Percentiles rank a stretch among this genome's conserved stretches.
Evolutionary conservation across 2,797 vertebrate species (phyloP).

Genomic region (Clarias platycephalus): DNA sequence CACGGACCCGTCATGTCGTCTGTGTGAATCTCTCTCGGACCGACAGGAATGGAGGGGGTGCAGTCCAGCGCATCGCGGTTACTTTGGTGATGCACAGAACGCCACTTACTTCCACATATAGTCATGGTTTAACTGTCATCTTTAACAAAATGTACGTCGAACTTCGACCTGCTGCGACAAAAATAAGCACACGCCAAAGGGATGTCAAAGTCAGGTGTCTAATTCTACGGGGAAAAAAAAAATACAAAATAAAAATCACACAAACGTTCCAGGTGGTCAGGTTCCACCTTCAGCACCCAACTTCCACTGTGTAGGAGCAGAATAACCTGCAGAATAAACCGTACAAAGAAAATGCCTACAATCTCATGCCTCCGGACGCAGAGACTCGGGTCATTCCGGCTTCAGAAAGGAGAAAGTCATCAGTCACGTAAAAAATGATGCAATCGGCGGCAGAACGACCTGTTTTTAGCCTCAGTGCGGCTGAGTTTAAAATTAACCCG

Average conservation of each 20-base stretch:
- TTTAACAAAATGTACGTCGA: not conserved
- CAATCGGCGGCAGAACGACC: slow-evolving; percentile 30
- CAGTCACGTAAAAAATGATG: slow-evolving; percentile 17
- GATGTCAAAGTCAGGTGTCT: slow-evolving; percentile 2
- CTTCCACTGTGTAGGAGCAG: slow-evolving; percentile 36
- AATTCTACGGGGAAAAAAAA: not conserved
- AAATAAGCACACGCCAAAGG: not conserved
- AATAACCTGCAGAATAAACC: slow-evolving; percentile 52
- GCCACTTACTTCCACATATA: not conserved
- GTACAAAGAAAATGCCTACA: slow-evolving; percentile 40
- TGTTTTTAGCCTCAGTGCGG: slow-evolving; percentile 15
- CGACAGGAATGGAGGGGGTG: not conserved
- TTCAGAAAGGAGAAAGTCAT: slow-evolving; percentile 6
- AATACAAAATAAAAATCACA: not conserved
- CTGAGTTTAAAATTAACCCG: slow-evolving; percentile 35
- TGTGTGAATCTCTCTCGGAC: slow-evolving; percentile 5
- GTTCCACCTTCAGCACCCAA: slow-evolving; percentile 31
- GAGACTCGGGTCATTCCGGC: slow-evolving; percentile 2
- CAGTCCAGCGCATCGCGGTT: not conserved
- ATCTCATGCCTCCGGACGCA: slow-evolving; percentile 4
- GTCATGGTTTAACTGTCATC: not conserved
- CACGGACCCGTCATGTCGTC: slow-evolving; percentile 22
- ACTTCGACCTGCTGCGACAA: not conserved
- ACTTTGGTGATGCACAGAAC: not conserved
- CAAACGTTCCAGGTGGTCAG: slow-evolving; percentile 10